These are phyloP conservation scores for Tauraco erythrolophus DNA, from an alignment of 2,113 vertebrate genomes.

Conservation along the genomic window DNA sequence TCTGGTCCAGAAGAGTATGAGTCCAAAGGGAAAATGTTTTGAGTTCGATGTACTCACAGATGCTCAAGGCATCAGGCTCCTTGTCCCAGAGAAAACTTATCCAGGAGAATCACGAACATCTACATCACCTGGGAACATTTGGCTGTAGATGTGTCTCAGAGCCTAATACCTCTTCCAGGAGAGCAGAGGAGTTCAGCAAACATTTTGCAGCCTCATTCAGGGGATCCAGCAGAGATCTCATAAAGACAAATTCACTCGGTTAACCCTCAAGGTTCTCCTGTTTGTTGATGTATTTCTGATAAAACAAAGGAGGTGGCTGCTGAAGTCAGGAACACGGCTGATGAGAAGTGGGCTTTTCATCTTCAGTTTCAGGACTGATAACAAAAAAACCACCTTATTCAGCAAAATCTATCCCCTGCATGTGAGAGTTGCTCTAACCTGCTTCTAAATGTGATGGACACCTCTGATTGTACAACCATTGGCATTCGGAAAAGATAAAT, in stretches of 20 bases:
- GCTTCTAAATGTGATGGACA: not conserved
- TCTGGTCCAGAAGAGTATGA: not conserved
- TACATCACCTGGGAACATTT: not conserved
- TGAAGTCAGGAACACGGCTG: not conserved
- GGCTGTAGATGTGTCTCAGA: not conserved
- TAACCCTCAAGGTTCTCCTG: not conserved
- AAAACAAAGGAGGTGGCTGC: not conserved
- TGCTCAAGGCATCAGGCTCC: not conserved
- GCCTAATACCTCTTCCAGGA: not conserved
- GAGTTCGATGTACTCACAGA: not conserved
- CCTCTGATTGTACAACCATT: not conserved
- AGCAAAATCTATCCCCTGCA: not conserved
- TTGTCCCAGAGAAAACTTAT: not conserved
- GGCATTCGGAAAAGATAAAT: not conserved
- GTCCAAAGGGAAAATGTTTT: not conserved
- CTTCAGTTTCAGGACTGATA: not conserved
- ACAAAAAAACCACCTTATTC: not conserved
- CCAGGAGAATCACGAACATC: not conserved
- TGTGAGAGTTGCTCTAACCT: not conserved
- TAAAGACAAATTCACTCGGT: not conserved
- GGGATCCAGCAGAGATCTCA: not conserved
- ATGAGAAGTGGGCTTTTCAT: conserved; percentile 2
- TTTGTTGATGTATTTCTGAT: not conserved
- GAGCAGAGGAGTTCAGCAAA: not conserved
- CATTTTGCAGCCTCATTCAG: not conserved